Conservation (phyloP, 1,140 invertebrate species). For the Platyura marginata region DNA sequence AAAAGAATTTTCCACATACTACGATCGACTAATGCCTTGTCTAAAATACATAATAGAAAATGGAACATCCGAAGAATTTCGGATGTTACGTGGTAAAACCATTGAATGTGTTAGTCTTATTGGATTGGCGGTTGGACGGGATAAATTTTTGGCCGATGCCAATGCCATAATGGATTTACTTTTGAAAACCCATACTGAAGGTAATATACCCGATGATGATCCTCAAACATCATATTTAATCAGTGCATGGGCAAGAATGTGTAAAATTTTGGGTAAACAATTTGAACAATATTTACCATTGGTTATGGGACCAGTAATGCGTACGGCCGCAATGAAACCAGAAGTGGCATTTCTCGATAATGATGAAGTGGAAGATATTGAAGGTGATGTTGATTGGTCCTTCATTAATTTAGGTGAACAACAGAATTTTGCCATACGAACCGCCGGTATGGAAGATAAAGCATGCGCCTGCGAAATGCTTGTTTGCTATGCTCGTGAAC, state of each 20-base stretch:
- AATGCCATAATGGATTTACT: slow-evolving; percentile 93
- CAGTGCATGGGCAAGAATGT: slow-evolving; percentile 96
- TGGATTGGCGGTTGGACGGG: slow-evolving; percentile 88
- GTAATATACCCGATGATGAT: slow-evolving; percentile 80
- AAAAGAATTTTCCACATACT: slow-evolving; percentile 78
- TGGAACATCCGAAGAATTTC: slow-evolving; percentile 70
- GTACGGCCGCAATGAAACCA: slow-evolving; percentile 89
- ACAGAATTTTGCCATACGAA: slow-evolving; percentile 83
- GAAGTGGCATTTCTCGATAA: slow-evolving; percentile 94
- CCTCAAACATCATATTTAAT: slow-evolving; percentile 97
- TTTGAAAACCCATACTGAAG: slow-evolving; percentile 74
- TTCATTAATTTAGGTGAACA: slow-evolving; percentile 94
- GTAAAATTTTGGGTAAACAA: slow-evolving; percentile 87
- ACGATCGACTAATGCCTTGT: slow-evolving; percentile 81
- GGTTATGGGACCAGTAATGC: slow-evolving; percentile 94
- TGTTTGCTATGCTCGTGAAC: slow-evolving; percentile 92
- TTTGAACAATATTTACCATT: slow-evolving; percentile 94
- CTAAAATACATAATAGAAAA: slow-evolving; percentile 96
- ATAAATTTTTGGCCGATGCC: slow-evolving; percentile 89
- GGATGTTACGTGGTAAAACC: slow-evolving; percentile 82
- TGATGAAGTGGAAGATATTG: slow-evolving; percentile 70
- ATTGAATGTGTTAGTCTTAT: slow-evolving; percentile 99
- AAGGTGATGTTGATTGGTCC: slow-evolving; percentile 91
- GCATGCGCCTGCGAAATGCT: slow-evolving; percentile 98
- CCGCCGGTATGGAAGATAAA: slow-evolving; percentile 90